Evolutionary conservation across 2,888 invertebrate species (phyloP).

Genomic region (Microplitis manilae): DNA sequence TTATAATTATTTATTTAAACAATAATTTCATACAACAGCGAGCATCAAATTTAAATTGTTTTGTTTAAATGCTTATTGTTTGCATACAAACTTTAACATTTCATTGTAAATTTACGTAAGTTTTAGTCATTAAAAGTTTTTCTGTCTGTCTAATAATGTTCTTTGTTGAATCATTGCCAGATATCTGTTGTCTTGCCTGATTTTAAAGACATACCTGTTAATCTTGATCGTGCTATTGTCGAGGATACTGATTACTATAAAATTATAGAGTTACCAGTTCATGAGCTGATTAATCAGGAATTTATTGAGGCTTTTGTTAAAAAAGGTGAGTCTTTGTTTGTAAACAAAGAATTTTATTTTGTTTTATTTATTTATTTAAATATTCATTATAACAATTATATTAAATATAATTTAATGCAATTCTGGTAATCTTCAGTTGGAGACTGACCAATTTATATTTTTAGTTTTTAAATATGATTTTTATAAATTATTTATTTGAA

Average conservation of each 20-base stretch:
- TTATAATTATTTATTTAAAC: not conserved
- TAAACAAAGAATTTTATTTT: not conserved
- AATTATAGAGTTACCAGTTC: slow-evolving; percentile 70
- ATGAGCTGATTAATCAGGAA: slow-evolving; percentile 71
- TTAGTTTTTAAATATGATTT: not conserved
- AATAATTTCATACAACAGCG: slow-evolving; percentile 22
- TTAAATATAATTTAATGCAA: not conserved
- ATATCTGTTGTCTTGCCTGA: slow-evolving; percentile 75
- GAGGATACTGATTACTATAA: slow-evolving; percentile 75
- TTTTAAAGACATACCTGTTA: slow-evolving; percentile 69
- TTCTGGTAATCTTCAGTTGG: not conserved
- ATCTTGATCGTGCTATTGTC: slow-evolving; percentile 66
- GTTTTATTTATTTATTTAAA: too few species aligned
- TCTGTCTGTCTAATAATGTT: not conserved
- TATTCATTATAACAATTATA: not conserved
- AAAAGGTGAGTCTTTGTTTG: slow-evolving; percentile 71
- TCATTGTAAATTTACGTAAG: slow-evolving; percentile 36
- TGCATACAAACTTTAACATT: slow-evolving; percentile 22
- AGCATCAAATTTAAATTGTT: slow-evolving; percentile 7
- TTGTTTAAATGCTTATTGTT: slow-evolving; percentile 27
- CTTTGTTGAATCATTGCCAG: slow-evolving; percentile 69
- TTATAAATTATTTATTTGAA: not conserved
- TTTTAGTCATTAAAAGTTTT: slow-evolving; percentile 55
- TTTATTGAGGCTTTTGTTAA: slow-evolving; percentile 76
- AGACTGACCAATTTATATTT: not conserved